phyloP scores from a whole-genome alignment of 2,888 invertebrate genomes.

The Leucophenga maculata region DNA sequence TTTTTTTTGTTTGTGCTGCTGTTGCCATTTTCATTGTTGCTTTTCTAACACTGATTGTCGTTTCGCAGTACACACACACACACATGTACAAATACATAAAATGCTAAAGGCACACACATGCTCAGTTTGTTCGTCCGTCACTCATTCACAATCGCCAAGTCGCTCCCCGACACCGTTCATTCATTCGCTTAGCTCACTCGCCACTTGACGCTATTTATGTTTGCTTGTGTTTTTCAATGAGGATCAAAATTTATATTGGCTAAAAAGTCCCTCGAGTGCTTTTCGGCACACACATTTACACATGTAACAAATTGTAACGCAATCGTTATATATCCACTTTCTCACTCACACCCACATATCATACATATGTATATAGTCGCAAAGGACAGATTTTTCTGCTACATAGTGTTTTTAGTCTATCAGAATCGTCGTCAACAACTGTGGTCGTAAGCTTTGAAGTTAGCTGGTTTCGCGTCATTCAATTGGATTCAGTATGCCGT shows the following conservation, averaged over 20 bases:
- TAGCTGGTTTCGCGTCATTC: slow-evolving; percentile 30
- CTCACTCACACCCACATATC: slow-evolving; percentile 4
- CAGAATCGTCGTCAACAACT: neutral
- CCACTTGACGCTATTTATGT: slow-evolving; percentile 65
- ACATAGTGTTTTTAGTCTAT: slow-evolving; percentile 9
- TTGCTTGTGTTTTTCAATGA: slow-evolving; percentile 69
- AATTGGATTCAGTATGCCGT: slow-evolving; percentile 28
- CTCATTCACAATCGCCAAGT: slow-evolving; percentile 57
- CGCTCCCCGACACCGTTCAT: neutral
- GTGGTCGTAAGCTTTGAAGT: slow-evolving; percentile 6
- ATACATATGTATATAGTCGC: too few relatives aligned
- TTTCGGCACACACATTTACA: slow-evolving; percentile 67
- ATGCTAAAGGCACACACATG: slow-evolving; percentile 43
- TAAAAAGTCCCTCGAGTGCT: slow-evolving; percentile 71
- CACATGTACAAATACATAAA: slow-evolving; percentile 17
- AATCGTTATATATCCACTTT: slow-evolving; percentile 53
- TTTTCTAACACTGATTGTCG: slow-evolving; percentile 63
- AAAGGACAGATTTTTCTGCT: slow-evolving; percentile 1
- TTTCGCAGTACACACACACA: slow-evolving; percentile 49
- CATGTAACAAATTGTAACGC: slow-evolving; percentile 71
- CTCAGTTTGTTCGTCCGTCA: slow-evolving; percentile 43
- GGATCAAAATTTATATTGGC: slow-evolving; percentile 70
- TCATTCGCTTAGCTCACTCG: slow-evolving; percentile 46
- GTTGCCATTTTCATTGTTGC: slow-evolving; percentile 34
- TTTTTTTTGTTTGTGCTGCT: slow-evolving; percentile 21